Conservation (phyloP, 2,113 vertebrate species). For the Pantherophis guttatus region DNA sequence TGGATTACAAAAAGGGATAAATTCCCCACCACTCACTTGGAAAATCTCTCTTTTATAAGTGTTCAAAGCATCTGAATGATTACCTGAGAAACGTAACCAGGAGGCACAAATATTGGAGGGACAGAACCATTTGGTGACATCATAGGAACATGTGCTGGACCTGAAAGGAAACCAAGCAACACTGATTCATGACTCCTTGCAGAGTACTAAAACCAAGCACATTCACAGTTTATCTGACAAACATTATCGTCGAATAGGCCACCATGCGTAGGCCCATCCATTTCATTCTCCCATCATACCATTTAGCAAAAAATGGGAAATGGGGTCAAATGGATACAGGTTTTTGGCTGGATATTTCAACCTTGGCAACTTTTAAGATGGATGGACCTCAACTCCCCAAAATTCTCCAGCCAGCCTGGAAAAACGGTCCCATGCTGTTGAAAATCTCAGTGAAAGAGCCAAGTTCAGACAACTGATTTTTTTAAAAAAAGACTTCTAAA, state of each 20-base stretch:
- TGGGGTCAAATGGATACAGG: not conserved
- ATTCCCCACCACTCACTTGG: not conserved
- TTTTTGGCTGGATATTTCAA: not conserved
- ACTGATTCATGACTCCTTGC: not conserved
- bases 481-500: not conserved
- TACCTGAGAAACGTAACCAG: slow-evolving; percentile 82
- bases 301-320: not conserved
- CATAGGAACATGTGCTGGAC: slow-evolving; percentile 81
- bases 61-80: not conserved
- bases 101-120: slow-evolving; percentile 81
- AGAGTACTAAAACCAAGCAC: not conserved
- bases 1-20: not conserved
- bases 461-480: not conserved
- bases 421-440: not conserved
- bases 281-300: not conserved
- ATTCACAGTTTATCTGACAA: not conserved
- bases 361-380: not conserved
- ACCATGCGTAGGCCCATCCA: rapidly evolving
- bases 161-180: slow-evolving; percentile 54
- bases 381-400: not conserved
- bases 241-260: not conserved
- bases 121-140: slow-evolving; percentile 80
- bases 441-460: not conserved
- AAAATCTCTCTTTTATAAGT: not conserved
- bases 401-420: not conserved